Base-by-base conservation (phyloP, 23 tunicate species). In the Styela clava region DNA sequence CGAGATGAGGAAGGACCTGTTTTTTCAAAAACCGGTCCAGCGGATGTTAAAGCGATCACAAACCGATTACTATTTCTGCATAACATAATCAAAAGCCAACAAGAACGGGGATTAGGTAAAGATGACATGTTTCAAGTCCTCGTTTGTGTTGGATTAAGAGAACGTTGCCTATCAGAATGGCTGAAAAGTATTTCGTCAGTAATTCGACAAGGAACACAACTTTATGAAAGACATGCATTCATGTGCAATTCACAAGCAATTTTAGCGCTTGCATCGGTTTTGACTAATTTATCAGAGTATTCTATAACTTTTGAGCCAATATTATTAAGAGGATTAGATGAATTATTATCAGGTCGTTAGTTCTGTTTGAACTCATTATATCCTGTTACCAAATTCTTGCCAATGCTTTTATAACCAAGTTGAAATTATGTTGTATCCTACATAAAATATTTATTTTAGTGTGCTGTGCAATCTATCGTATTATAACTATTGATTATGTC, bases 101-200 rank as follows among this genome's bases (percentile, higher is more conserved):
- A 35, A 33, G 84, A 68, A 23, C 84, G 37, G 34, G 80, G 88
- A 3, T 63, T 93, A 2, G 98, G 98, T 25, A 93, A 93, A 51
- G 98, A 93, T 51, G 98, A 93, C 51, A 85, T 93, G 86, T 85
- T 93, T 69, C 64, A 77, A 16, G 62, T 93, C 62, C 61, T 93
- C 27, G 74, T 93, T 69, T 64, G 84, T 34, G 76, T 87, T 52
- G 88, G 93, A 3, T 37, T 93, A 27, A 83, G 80, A 31, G 86
- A 77, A 27, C 92, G 85, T 23, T 62, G 56, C 9, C 34, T 93
- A 0, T 24, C 94, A 7, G 24, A 83, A 74, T 93, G 98, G 92
- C 61, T 93, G 69, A 88, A 85, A 7, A 34, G 35, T 56, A 87
- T 84, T 21, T 84, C 91, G 2, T 35, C 71, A 5, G 65, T 87